These are phyloP conservation scores for Sinonovacula constricta DNA, from an alignment of 1,140 invertebrate genomes.

Conservation along the genomic window DNA sequence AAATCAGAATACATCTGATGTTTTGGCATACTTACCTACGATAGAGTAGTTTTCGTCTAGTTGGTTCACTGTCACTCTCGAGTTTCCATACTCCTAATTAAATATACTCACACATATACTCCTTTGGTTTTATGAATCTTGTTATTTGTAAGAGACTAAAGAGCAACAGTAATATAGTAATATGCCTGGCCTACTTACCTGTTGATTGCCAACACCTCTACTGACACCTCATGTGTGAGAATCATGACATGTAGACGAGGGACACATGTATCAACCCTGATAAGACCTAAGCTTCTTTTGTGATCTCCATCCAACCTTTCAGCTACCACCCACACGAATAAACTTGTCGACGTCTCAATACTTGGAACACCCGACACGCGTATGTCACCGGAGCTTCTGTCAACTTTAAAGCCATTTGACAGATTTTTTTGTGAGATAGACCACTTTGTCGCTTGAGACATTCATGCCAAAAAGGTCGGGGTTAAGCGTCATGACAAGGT, in stretches of 20 bases:
- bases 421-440: background rate
- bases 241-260: slow-evolving; percentile 33
- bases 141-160: too few species aligned
- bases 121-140: too few species aligned
- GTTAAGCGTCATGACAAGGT: slow-evolving; percentile 16
- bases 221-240: slow-evolving; percentile 12
- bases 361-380: background rate
- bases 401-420: background rate
- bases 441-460: background rate
- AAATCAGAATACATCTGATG: too few species aligned
- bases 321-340: slow-evolving; percentile 27
- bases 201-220: slow-evolving; percentile 30
- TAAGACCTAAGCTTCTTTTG: slow-evolving; percentile 16
- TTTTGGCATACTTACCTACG: background rate
- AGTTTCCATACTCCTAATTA: slow-evolving; percentile 48
- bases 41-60: slow-evolving; percentile 26
- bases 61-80: background rate
- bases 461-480: slow-evolving; percentile 33
- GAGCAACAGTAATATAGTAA: too few species aligned
- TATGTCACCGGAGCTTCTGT: slow-evolving; percentile 25
- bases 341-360: background rate
- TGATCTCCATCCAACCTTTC: background rate
- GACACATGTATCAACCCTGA: slow-evolving; percentile 32
- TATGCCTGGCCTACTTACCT: too few species aligned
- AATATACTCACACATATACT: too few species aligned